Percentiles rank a stretch among this genome's conserved stretches.
Conservation (phyloP, 2,888 invertebrate species). For the Lathronympha strigana region DNA sequence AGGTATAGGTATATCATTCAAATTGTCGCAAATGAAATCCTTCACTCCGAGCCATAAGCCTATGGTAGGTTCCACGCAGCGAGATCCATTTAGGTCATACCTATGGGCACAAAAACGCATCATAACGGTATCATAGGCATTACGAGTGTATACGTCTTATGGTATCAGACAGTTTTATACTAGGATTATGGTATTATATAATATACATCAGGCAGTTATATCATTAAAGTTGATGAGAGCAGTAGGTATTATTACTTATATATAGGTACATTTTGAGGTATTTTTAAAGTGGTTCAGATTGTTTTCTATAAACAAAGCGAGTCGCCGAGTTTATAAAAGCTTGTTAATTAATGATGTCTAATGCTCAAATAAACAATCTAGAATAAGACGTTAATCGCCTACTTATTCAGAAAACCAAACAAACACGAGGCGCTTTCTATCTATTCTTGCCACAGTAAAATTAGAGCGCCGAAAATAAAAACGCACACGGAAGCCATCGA, state of each 20-base stretch:
- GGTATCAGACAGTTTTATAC: conserved; percentile 1
- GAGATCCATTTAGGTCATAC: conserved; percentile 6
- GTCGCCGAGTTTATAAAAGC: conserved; percentile 14
- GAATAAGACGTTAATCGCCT: conserved; percentile 35
- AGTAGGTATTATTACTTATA: neutral
- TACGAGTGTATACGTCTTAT: neutral
- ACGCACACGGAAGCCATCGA: conserved; percentile 36
- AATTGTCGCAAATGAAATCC: neutral
- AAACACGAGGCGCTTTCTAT: conserved; percentile 28
- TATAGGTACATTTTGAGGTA: neutral
- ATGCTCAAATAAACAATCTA: conserved; percentile 36
- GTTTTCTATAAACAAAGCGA: conserved; percentile 7
- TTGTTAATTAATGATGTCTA: conserved; percentile 32
- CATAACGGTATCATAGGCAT: conserved; percentile 9
- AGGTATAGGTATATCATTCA: too few relatives aligned
- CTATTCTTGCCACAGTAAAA: conserved; percentile 32
- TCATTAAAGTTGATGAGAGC: too few relatives aligned
- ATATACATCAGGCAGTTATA: too few relatives aligned
- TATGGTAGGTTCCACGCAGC: neutral
- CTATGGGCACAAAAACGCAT: conserved; percentile 6
- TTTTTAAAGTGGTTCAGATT: neutral
- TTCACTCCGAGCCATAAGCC: neutral
- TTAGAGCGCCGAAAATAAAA: conserved; percentile 33
- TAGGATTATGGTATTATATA: too few relatives aligned
- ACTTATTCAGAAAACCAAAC: conserved; percentile 36